phyloP scores from a whole-genome alignment of 2,888 invertebrate species.

The Euproctis similis region DNA sequence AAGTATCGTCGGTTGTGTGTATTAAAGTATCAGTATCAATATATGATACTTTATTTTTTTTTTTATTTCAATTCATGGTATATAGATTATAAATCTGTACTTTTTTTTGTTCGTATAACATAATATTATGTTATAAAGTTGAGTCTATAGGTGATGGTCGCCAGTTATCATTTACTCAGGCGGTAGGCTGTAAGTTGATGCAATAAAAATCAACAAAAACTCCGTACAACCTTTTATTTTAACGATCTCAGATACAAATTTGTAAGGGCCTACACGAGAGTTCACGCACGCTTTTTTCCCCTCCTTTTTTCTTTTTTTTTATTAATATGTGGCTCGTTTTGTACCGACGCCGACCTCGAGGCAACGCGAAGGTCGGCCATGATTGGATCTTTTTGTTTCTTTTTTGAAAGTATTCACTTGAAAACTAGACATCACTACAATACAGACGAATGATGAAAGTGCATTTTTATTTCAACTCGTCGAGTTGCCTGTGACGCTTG shows the following conservation, averaged over 20 bases:
- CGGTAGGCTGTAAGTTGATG: too few relatives aligned
- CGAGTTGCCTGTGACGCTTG: too few relatives aligned
- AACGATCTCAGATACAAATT: constrained; percentile 48
- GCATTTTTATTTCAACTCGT: too few relatives aligned
- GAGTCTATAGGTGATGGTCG: too few relatives aligned
- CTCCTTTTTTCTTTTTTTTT: constrained; percentile 28
- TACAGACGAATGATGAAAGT: constrained; percentile 16
- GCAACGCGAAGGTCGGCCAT: constrained; percentile 32
- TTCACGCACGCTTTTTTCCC: constrained; percentile 37
- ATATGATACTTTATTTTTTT: too few relatives aligned
- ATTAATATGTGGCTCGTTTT: constrained; percentile 36
- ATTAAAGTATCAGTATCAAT: too few relatives aligned
- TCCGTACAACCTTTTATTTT: constrained; percentile 32
- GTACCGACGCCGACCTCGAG: constrained; percentile 37
- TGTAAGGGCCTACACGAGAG: constrained; percentile 44
- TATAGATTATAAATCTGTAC: too few relatives aligned
- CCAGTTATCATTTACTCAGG: too few relatives aligned
- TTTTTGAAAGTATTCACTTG: constrained; percentile 14
- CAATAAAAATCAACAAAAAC: constrained; percentile 12
- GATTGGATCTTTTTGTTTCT: constrained; percentile 21
- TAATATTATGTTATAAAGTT: too few relatives aligned
- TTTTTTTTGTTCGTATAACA: too few relatives aligned
- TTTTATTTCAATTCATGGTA: too few relatives aligned
- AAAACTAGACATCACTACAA: constrained; percentile 21
- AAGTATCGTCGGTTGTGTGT: too few relatives aligned